Evolutionary conservation across 2,888 invertebrate genomes (phyloP), one percentile per base, ranked within the genome.

Genomic region (Metellina segmentata): DNA sequence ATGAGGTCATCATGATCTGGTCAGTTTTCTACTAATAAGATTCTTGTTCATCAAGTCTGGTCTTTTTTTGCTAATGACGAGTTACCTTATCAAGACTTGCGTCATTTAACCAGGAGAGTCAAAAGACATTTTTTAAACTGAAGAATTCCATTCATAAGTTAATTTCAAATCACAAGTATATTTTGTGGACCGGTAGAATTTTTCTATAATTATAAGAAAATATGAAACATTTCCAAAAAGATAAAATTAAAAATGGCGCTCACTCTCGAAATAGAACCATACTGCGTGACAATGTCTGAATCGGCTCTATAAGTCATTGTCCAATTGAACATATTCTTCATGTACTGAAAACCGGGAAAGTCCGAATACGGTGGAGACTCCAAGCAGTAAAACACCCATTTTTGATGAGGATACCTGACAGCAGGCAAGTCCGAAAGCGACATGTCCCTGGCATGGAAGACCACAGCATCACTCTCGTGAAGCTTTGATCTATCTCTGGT

Each of bases 361-460:
- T 89, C 89, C 4, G 91, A 92, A 91, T 93, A 92, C 0, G 93
- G 89, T 11, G 94, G 94, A 0, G 94, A 93, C 82, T 94, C 94
- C 1, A 93, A 77, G 49, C 92, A 93, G 89, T 93, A 93, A 19
- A 93, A 93, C 13, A 93, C 86, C 93, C 94, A 94, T 7, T 90
- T 52, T 77, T 94, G 94, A 34, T 92, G 90, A 0, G 93, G 92
- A 9, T 78, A 83, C 0, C 93, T 83, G 7, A 75, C 16, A 1
- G 52, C 9, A 0, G 94, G 94, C 16, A 94, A 87, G 61, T 92
- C 87, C 19, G 82, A 85, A 6, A 91, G 19, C 7, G 85, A 78
- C 86, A 94, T 87, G 77, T 94, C 93, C 5, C 93, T 70, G 13
- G 90, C 86, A 81, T 94, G 94, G 81, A 94, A 93, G n/a, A 94